Conservation (phyloP, 64 coral and sea anemone genomes). For the Dendrophyllia cribrosa region DNA sequence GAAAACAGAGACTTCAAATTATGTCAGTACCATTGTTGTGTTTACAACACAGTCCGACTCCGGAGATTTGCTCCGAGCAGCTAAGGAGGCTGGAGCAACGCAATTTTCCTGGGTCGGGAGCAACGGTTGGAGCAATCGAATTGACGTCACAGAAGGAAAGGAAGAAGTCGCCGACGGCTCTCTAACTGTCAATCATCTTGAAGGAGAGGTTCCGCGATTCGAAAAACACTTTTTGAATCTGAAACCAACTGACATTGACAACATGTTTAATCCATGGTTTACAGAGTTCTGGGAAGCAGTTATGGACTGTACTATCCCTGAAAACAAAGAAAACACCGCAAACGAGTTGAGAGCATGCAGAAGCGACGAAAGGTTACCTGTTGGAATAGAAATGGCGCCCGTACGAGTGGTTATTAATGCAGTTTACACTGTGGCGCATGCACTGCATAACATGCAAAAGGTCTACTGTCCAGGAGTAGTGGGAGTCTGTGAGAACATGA, state of each 20-base stretch:
- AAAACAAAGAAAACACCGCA: background rate
- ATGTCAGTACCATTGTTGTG: slow-evolving; percentile 34
- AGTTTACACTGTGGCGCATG: slow-evolving; percentile 86
- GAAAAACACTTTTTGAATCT: too few relatives aligned
- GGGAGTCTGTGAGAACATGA: slow-evolving; percentile 78
- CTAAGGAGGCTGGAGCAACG: slow-evolving; percentile 37
- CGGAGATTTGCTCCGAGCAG: slow-evolving; percentile 69
- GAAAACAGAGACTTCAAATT: too few relatives aligned
- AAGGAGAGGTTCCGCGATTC: slow-evolving; percentile 8
- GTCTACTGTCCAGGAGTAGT: slow-evolving; percentile 48
- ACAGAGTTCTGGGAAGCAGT: slow-evolving; percentile 59
- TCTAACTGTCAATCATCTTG: slow-evolving; percentile 81
- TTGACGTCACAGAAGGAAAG: slow-evolving; percentile 73
- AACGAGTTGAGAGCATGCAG: background rate
- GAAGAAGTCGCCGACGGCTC: slow-evolving; percentile 85
- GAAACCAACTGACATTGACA: background rate
- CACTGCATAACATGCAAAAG: slow-evolving; percentile 73
- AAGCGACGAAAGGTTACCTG: background rate
- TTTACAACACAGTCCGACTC: slow-evolving; percentile 89
- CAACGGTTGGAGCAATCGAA: slow-evolving; percentile 94
- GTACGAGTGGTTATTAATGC: slow-evolving; percentile 95
- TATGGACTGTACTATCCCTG: slow-evolving; percentile 46
- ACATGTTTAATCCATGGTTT: slow-evolving; percentile 71
- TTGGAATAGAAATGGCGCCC: slow-evolving; percentile 78
- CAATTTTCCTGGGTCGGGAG: slow-evolving; percentile 90